Evolutionary conservation across 2,797 vertebrate species (phyloP).

Genomic region (Glyptemys insculpta): DNA sequence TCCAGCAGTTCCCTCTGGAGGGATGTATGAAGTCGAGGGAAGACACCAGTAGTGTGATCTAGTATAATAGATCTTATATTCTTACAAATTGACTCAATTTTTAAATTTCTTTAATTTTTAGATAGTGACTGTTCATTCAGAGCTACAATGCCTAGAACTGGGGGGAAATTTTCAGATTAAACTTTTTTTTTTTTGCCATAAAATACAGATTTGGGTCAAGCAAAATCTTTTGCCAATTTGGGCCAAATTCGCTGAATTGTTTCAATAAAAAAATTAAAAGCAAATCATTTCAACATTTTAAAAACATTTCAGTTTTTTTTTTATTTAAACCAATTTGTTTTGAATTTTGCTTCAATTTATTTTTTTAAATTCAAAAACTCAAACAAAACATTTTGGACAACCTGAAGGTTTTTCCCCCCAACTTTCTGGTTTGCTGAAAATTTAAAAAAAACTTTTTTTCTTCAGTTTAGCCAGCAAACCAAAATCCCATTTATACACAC

Average conservation of each 20-base stretch:
- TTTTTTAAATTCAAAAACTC: neutral
- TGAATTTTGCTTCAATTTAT: neutral
- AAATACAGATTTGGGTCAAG: neutral
- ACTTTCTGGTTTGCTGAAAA: neutral
- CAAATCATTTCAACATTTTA: neutral
- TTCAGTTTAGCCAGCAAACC: neutral
- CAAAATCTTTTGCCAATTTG: neutral
- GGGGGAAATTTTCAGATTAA: neutral
- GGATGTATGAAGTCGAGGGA: neutral
- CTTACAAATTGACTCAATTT: neutral
- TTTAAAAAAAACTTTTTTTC: neutral
- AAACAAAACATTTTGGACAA: neutral
- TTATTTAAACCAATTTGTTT: neutral
- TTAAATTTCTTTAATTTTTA: neutral
- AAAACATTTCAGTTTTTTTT: neutral
- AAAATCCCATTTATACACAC: neutral
- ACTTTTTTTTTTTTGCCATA: neutral
- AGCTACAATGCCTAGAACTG: neutral
- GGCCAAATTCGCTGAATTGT: neutral
- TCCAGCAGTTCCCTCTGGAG: neutral
- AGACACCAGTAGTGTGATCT: fast-evolving
- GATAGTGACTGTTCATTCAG: neutral
- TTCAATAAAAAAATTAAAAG: neutral
- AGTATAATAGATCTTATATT: neutral
- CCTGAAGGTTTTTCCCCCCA: neutral